These are phyloP conservation scores for Numida meleagris DNA, from an alignment of 2,113 vertebrate genomes.

Conservation along the genomic window DNA sequence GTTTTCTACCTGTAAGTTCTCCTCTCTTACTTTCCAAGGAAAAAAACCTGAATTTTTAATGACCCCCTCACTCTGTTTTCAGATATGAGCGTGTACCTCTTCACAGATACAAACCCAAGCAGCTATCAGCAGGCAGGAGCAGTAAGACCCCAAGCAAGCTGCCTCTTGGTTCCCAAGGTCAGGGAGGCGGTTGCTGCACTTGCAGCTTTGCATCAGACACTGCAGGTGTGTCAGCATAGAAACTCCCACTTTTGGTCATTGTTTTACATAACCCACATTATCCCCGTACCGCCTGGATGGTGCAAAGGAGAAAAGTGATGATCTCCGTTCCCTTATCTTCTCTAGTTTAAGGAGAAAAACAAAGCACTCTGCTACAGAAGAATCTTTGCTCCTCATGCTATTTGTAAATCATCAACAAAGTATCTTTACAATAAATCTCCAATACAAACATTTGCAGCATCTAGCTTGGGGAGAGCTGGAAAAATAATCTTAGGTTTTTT, in stretches of 20 bases:
- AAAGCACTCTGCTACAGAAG: background rate
- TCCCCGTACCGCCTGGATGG: too few relatives aligned
- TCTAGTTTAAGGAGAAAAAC: background rate
- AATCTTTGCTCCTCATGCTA: background rate
- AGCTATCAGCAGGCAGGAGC: rapidly evolving
- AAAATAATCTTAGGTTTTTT: background rate
- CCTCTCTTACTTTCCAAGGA: background rate
- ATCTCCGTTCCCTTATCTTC: background rate
- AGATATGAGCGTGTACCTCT: background rate
- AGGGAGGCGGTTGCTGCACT: background rate
- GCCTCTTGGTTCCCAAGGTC: background rate
- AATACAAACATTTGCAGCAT: background rate
- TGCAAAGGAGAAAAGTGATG: background rate
- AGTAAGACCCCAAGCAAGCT: background rate
- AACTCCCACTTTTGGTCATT: background rate
- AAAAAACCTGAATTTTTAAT: background rate
- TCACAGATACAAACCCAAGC: background rate
- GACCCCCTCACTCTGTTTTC: too few relatives aligned
- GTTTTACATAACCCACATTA: rapidly evolving
- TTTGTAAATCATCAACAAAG: background rate
- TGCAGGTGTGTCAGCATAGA: background rate
- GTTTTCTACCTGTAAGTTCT: background rate
- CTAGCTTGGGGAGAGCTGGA: background rate
- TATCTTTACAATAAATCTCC: background rate
- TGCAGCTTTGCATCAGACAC: background rate